A percentile compares a stretch with the other conserved stretches of the same genome.
Evolutionary conservation across 2,113 vertebrate genomes (phyloP).

Genomic region (Marcusenius ussheri): DNA sequence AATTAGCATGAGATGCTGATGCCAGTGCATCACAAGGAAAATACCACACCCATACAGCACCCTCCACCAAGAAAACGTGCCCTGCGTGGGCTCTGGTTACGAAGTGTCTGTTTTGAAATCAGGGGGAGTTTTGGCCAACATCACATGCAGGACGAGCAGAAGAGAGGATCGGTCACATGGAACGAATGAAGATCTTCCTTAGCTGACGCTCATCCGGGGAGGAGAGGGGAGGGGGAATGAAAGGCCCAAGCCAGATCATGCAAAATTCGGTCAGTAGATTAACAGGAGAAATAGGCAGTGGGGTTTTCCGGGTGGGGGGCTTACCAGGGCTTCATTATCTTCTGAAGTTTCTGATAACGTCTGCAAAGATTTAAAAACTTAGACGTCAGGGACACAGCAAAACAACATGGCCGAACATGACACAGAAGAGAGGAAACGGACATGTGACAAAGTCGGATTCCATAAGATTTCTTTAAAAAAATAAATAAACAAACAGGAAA

Average conservation of each 20-base stretch:
- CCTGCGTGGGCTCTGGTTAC: neutral
- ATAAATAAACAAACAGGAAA: neutral
- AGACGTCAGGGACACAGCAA: conserved; percentile 56
- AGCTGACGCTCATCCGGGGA: conserved; percentile 17
- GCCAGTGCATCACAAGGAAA: neutral
- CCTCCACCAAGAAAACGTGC: neutral
- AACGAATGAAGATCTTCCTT: conserved; percentile 32
- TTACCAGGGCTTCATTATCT: conserved; percentile 99
- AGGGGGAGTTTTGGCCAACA: conserved; percentile 40
- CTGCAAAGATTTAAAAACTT: conserved; percentile 93
- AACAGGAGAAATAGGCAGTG: conserved; percentile 57
- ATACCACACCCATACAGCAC: neutral
- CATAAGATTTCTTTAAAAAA: neutral
- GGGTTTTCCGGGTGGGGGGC: conserved; percentile 58
- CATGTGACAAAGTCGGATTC: neutral
- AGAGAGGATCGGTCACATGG: conserved; percentile 38
- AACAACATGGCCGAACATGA: conserved; percentile 17
- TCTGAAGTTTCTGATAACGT: conserved; percentile 98
- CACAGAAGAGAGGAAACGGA: neutral
- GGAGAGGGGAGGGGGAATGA: neutral
- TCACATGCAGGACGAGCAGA: conserved; percentile 54
- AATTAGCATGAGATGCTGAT: neutral
- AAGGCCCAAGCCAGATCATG: conserved; percentile 63
- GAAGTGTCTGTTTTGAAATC: neutral
- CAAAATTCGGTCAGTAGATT: conserved; percentile 59